phyloP scores from a whole-genome alignment of 2,113 vertebrate species.

The Chelonoidis abingdonii region DNA sequence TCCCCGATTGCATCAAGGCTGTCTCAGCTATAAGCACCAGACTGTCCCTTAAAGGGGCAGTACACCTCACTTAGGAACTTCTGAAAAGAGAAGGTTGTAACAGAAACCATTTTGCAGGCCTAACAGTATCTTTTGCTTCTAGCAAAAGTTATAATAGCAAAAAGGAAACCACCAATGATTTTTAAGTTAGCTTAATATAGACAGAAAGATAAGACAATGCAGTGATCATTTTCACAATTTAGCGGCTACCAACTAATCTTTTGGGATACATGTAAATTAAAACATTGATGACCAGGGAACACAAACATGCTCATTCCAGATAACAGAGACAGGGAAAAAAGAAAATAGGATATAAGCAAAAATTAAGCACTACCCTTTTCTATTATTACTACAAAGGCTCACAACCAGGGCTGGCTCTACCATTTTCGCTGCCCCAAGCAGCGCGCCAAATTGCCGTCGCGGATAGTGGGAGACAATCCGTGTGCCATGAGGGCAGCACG shows the following conservation, averaged over 20 bases:
- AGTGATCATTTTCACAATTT: constrained; percentile 26
- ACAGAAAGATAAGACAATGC: constrained; percentile 15
- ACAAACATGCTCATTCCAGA: neutral
- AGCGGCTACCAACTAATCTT: constrained; percentile 14
- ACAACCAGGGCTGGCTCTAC: neutral
- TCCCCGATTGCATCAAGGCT: too few relatives aligned
- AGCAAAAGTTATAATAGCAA: neutral
- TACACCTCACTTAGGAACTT: neutral
- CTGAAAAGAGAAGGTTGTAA: neutral
- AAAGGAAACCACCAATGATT: neutral
- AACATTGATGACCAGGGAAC: neutral
- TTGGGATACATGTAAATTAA: neutral
- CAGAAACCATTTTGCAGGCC: neutral
- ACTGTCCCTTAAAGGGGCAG: neutral
- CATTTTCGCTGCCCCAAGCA: too few relatives aligned
- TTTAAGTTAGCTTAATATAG: constrained; percentile 1
- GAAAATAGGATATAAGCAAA: neutral
- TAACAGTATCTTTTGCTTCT: neutral
- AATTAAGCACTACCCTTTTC: neutral
- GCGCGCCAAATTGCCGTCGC: too few relatives aligned
- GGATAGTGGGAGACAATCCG: too few relatives aligned
- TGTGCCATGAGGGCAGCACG: too few relatives aligned
- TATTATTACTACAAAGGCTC: neutral
- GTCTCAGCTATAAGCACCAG: too few relatives aligned
- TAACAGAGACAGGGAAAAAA: neutral